Evolutionary conservation across 1,140 invertebrate species (phyloP).

Genomic region (Alviniconcha marisindica): DNA sequence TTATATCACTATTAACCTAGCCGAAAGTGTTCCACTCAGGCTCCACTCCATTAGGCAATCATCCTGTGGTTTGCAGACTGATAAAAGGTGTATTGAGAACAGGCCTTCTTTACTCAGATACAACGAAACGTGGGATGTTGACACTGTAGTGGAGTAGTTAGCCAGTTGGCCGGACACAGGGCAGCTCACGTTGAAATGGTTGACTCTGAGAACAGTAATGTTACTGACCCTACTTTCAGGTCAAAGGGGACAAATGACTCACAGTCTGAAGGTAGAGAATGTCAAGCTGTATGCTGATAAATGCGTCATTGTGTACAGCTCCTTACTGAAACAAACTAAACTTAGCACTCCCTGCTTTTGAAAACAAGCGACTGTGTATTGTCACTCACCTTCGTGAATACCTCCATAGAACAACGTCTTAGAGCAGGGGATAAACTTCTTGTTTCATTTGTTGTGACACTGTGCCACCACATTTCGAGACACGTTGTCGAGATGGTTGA

Average conservation of each 20-base stretch:
- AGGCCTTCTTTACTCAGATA: slow-evolving; percentile 34
- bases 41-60: neutral
- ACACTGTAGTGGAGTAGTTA: slow-evolving; percentile 23
- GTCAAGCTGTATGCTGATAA: neutral
- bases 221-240: slow-evolving; percentile 42
- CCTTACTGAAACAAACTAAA: neutral
- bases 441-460: neutral
- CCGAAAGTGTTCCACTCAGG: neutral
- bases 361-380: neutral
- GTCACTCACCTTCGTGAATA: neutral
- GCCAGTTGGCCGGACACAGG: neutral
- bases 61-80: slow-evolving; percentile 14
- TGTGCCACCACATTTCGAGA: neutral
- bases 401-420: neutral
- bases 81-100: slow-evolving; percentile 37
- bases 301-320: neutral
- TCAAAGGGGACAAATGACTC: slow-evolving; percentile 41
- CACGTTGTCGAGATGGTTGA: neutral
- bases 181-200: slow-evolving; percentile 3
- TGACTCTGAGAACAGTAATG: slow-evolving; percentile 37
- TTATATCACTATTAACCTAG: slow-evolving; percentile 6
- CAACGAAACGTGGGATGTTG: slow-evolving; percentile 36
- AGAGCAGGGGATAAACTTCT: neutral
- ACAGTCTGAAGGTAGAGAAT: neutral
- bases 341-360: neutral